These are phyloP conservation scores for Athripsodes cinereus DNA, from an alignment of 2,888 invertebrate species.

Conservation along the genomic window DNA sequence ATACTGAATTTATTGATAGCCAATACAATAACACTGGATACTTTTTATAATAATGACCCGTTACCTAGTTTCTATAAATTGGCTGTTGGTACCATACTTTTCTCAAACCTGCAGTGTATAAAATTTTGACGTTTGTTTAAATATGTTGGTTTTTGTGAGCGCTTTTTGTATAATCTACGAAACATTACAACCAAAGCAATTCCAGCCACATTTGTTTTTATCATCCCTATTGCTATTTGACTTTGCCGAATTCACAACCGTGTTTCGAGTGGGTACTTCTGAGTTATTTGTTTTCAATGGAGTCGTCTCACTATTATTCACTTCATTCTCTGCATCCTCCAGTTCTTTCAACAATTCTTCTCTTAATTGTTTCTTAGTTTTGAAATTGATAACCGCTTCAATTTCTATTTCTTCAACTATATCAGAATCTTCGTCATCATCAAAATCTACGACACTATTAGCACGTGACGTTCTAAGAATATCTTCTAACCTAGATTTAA, in stretches of 20 bases:
- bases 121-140: too few relatives aligned
- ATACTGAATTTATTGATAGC: too few relatives aligned
- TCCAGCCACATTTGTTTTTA: slow-evolving; percentile 1
- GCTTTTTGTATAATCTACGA: too few relatives aligned
- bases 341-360: too few relatives aligned
- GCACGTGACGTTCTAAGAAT: slow-evolving; percentile 30
- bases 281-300: not conserved
- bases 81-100: too few relatives aligned
- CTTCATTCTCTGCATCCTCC: not conserved
- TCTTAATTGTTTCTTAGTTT: not conserved
- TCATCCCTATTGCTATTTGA: too few relatives aligned
- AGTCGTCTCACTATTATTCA: not conserved
- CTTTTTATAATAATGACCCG: too few relatives aligned
- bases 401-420: not conserved
- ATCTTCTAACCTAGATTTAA: slow-evolving; percentile 56
- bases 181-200: slow-evolving; percentile 17
- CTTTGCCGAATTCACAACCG: too few relatives aligned
- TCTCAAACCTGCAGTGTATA: too few relatives aligned
- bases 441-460: slow-evolving; percentile 10
- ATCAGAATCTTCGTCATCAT: slow-evolving; percentile 4
- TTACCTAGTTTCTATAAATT: too few relatives aligned
- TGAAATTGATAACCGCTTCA: not conserved
- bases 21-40: too few relatives aligned
- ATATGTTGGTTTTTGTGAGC: too few relatives aligned
- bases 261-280: not conserved